Evolutionary conservation across 2,888 invertebrate genomes (phyloP), one percentile per base, ranked within the genome.

Genomic region (Cephus nigrinus): DNA sequence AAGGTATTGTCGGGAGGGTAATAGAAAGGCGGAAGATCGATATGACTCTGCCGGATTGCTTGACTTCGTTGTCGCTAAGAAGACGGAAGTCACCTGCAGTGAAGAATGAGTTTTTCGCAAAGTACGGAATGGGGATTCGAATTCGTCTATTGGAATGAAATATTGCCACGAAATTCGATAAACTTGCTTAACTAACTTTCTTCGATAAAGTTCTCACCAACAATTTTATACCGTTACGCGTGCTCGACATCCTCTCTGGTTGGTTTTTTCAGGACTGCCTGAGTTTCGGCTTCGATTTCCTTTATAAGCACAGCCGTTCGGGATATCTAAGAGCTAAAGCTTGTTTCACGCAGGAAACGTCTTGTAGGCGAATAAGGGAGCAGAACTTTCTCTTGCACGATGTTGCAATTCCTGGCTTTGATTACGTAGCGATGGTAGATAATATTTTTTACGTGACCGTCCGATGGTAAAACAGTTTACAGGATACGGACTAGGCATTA

Each of bases 301-400:
- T 55, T 55, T 55, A 55, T 55, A 55, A 55, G 23, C 55, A 4
- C 15, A 9, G 23, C 55, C 23, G 1, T 55, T 55, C 2, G 23
- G 23, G 55, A 23, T 23, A 76, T 80, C 79, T 87, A 87, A 87
- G 81, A 88, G 87, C 82, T 80, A 86, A 86, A 79, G 83, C 88
- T 83, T 87, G 86, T 87, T 77, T 68, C 73, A 73, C 40, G 69
- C 88, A 82, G 87, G 87, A 87, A 86, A 80, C 78, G 82, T 55
- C 55, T 9, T 55, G 55, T 55, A 55, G 9, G 55, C 23, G 55
- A 55, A 55, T 23, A 9, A 4, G 23, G 23, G 9, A 9, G 23
- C 23, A 23, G 23, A 55, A 55, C 55, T 55, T 55, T 55, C 55
- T 9, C 23, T 55, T 23, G 55, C 9, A 0, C 9, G 15, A 40